A percentile compares a stretch with the other conserved stretches of the same genome.
phyloP scores from a whole-genome alignment of 2,888 invertebrate species.

The Harpalus rufipes region DNA sequence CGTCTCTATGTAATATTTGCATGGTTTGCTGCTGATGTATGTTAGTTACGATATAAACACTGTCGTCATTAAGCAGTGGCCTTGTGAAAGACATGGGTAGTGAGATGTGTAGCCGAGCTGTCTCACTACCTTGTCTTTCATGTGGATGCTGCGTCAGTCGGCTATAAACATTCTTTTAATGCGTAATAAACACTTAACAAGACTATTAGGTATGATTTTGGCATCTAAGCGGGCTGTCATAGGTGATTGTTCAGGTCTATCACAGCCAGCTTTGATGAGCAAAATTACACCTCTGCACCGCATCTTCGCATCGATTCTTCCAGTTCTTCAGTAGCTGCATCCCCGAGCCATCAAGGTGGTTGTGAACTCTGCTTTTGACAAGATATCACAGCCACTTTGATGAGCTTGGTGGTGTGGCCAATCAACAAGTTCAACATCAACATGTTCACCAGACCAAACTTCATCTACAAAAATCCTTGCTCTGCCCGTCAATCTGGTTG shows the following conservation, averaged over 20 bases:
- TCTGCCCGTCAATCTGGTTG: constrained; percentile 89
- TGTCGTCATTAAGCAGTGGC: constrained; percentile 75
- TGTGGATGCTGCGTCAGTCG: constrained; percentile 79
- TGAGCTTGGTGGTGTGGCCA: constrained; percentile 83
- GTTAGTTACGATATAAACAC: constrained; percentile 37
- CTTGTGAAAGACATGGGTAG: constrained; percentile 98
- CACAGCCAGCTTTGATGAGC: constrained; percentile 98
- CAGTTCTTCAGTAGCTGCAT: constrained; percentile 6
- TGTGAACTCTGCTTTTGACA: constrained; percentile 83
- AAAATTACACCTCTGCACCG: constrained; percentile 77
- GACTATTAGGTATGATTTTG: constrained; percentile 78
- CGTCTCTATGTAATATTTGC: constrained; percentile 33
- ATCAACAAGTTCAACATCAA: constrained; percentile 68
- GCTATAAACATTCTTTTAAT: background rate
- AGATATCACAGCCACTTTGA: constrained; percentile 99
- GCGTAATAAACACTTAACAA: constrained; percentile 31
- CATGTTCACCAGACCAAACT: background rate
- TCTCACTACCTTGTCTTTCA: constrained; percentile 99
- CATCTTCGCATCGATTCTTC: constrained; percentile 11
- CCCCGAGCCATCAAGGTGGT: constrained; percentile 87
- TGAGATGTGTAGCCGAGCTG: constrained; percentile 90
- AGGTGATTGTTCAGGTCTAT: constrained; percentile 84
- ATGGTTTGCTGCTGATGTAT: constrained; percentile 52
- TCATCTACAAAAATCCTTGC: constrained; percentile 71
- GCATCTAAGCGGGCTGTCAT: constrained; percentile 91